Conservation (phyloP, 1,140 invertebrate species). For the Sesamia nonagrioides region DNA sequence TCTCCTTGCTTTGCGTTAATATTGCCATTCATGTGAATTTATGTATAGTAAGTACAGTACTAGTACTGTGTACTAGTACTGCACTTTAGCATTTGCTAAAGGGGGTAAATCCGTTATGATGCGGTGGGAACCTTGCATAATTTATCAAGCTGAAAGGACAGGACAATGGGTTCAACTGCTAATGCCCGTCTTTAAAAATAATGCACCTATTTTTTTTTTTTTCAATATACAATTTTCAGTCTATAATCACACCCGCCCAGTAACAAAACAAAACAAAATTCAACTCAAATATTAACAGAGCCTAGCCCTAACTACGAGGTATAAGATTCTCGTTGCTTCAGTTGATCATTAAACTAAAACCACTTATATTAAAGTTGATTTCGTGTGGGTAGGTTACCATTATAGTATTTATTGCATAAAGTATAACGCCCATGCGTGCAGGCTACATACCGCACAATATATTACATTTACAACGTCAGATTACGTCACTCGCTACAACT, state of each 20-base stretch:
- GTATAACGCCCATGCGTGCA: conserved; percentile 11
- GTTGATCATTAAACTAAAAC: neutral
- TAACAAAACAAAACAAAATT: too few species aligned
- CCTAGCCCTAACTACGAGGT: too few species aligned
- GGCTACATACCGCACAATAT: conserved; percentile 1
- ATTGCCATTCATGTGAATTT: neutral
- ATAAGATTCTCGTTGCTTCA: too few species aligned
- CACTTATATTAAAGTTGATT: neutral
- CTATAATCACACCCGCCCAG: too few species aligned
- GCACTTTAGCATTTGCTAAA: too few species aligned
- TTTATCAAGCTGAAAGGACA: neutral
- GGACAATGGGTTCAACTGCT: too few species aligned
- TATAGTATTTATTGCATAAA: conserved; percentile 13
- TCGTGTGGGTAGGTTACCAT: neutral
- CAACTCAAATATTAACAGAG: too few species aligned
- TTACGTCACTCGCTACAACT: conserved; percentile 1
- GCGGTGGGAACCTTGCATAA: neutral
- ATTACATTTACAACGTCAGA: neutral
- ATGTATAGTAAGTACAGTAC: too few species aligned
- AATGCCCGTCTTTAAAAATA: neutral
- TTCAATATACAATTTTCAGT: too few species aligned
- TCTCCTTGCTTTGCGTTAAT: neutral
- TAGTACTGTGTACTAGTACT: too few species aligned
- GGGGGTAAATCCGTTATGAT: too few species aligned
- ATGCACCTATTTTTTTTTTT: neutral